Base-by-base conservation (phyloP, 1,140 invertebrate genomes). In the Scaptomyza hsui region DNA sequence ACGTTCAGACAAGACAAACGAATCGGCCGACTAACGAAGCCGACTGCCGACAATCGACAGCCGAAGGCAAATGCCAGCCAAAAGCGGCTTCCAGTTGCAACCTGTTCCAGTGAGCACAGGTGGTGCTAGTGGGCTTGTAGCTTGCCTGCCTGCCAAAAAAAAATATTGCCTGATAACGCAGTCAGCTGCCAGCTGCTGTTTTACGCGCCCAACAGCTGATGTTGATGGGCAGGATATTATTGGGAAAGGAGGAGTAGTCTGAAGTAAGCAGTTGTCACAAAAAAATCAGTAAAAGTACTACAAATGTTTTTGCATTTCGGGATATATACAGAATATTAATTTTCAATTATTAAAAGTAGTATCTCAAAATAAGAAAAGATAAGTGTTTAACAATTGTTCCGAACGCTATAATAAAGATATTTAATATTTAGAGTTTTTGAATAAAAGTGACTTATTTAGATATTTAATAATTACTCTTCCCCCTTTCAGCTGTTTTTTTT, bases 51-150 rank as follows among this genome's bases (percentile, higher is more conserved):
- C 69, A 70, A 70, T 35, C 24, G 15, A 60, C 55, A 63, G 32
- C 9, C 37, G 45, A 60, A 15, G 21, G 4, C 19, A 39, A 9
- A 57, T 6, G 15, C 6, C 37, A 37, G 51, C 51, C 21, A 39
- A 67, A 67, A 9, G 53, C 59, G 47, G 59, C 59, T 86, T 85
- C 81, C 81, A 85, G 82, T 71, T 81, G 78, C 82, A 88, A 64
- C 44, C 24, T 39, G 37, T 88, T 86, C 81, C 81, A 85, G 55
- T 42, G 15, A 10, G 42, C 42, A 62, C 47, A 69, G 49, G 60
- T 65, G 63, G 48, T 12, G 9, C 16, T 2, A 21, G 15, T 72
- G 52, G 26, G 26, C 9, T 29, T 26, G 24, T 29, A 9, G 26
- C 5, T 7, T 29, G 4, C 19, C 19, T 4, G 4, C 1, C 19